These are phyloP conservation scores for Cotesia typhae DNA, from an alignment of 1,140 invertebrate species.

Conservation along the genomic window DNA sequence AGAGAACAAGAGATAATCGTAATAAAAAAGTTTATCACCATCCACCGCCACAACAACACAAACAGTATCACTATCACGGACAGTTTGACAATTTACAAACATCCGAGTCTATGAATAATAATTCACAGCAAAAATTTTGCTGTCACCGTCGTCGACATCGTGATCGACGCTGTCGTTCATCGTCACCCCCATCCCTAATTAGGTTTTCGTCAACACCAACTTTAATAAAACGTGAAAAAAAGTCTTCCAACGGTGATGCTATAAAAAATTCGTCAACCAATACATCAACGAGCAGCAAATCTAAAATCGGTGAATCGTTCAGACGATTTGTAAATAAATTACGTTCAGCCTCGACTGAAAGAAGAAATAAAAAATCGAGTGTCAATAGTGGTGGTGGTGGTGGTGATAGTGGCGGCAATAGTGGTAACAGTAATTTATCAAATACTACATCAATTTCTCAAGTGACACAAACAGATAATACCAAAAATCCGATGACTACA, in stretches of 20 bases:
- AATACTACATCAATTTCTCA: slow-evolving; percentile 43
- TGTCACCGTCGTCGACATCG: no score
- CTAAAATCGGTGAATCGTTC: slow-evolving; percentile 33
- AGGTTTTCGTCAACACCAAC: slow-evolving; percentile 11
- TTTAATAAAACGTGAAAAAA: slow-evolving; percentile 25
- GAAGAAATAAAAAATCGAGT: slow-evolving; percentile 63
- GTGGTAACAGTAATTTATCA: slow-evolving; percentile 42
- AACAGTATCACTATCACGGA: slow-evolving; percentile 54
- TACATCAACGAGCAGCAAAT: slow-evolving; percentile 9
- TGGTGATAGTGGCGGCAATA: slow-evolving; percentile 34
- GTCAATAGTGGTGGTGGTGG: no score
- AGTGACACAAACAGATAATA: slow-evolving; percentile 66
- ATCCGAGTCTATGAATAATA: slow-evolving; percentile 51
- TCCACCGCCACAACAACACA: slow-evolving; percentile 62
- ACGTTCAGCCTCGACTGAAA: slow-evolving; percentile 28
- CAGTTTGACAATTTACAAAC: slow-evolving; percentile 36
- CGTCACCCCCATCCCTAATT: slow-evolving; percentile 63
- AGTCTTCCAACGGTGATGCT: slow-evolving; percentile 18
- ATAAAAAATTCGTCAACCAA: slow-evolving; percentile 3
- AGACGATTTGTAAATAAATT: slow-evolving; percentile 30
- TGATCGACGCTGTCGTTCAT: slow-evolving; percentile 55
- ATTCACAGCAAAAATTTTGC: no score
- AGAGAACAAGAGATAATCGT: slow-evolving; percentile 59
- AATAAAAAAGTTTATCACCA: slow-evolving; percentile 45
- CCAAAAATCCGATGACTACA: slow-evolving; percentile 51